These are phyloP conservation scores for Sycobia sp. DNA, from an alignment of 1,140 invertebrate species.

Conservation along the genomic window DNA sequence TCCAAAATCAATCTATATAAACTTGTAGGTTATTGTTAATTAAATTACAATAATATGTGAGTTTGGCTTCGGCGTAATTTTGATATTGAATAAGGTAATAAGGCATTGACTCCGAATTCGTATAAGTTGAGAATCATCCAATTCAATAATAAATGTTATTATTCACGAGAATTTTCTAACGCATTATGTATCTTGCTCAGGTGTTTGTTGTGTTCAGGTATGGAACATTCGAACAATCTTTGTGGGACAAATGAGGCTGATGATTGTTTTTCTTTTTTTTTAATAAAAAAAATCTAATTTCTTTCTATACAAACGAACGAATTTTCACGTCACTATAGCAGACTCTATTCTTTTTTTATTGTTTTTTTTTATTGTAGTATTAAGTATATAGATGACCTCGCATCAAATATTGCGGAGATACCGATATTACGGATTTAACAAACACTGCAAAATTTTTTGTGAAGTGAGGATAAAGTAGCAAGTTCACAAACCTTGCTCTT, in stretches of 20 bases:
- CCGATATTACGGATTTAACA: conserved; percentile 20
- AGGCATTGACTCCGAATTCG: conserved; percentile 26
- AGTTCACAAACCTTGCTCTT: conserved; percentile 8
- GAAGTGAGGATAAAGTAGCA: conserved; percentile 12
- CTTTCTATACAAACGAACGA: conserved; percentile 13
- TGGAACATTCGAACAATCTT: neutral
- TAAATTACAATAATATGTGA: conserved; percentile 4
- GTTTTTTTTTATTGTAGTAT: conserved; percentile 29
- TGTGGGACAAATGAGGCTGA: conserved; percentile 22
- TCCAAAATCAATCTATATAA: neutral
- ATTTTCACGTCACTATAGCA: conserved; percentile 26
- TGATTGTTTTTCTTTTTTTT: conserved; percentile 24
- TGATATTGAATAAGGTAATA: conserved; percentile 22
- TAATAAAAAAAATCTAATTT: conserved; percentile 4
- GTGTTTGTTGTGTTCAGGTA: neutral
- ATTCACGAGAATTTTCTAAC: conserved; percentile 23
- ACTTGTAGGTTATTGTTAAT: conserved; percentile 13
- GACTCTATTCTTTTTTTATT: conserved; percentile 28
- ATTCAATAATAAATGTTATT: conserved; percentile 2
- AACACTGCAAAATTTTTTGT: conserved; percentile 21
- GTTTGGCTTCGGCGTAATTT: conserved; percentile 28
- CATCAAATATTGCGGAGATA: conserved; percentile 29
- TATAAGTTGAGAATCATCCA: conserved; percentile 26
- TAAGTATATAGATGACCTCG: conserved; percentile 33
- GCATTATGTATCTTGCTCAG: conserved; percentile 15